phyloP scores from a whole-genome alignment of 2,113 vertebrate genomes.

The Paedocypris sp. region DNA sequence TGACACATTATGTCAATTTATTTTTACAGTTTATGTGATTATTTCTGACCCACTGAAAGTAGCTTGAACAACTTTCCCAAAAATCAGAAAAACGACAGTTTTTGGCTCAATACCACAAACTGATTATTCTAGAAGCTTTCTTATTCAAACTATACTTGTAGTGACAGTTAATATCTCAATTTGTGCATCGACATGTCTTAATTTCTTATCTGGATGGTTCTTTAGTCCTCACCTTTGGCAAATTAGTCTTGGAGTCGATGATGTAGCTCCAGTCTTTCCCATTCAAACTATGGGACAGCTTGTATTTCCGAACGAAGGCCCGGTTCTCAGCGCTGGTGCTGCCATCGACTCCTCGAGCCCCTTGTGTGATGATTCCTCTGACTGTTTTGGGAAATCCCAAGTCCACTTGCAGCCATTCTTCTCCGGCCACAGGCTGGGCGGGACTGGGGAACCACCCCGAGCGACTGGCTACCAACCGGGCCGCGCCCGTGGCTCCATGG shows the following conservation, averaged over 20 bases:
- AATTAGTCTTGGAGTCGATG: slow-evolving; percentile 75
- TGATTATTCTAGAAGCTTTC: no score
- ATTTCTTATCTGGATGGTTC: neutral
- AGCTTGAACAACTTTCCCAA: no score
- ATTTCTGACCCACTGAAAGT: no score
- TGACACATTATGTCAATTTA: no score
- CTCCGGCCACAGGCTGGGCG: slow-evolving; percentile 77
- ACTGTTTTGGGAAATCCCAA: slow-evolving; percentile 76
- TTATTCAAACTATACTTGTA: no score
- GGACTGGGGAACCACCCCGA: slow-evolving; percentile 88
- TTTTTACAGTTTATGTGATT: no score
- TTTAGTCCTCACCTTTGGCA: slow-evolving; percentile 71
- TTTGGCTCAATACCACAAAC: no score
- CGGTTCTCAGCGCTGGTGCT: slow-evolving; percentile 76
- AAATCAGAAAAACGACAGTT: no score
- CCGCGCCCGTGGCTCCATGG: slow-evolving; percentile 80
- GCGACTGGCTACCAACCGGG: slow-evolving; percentile 86
- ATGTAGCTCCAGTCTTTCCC: slow-evolving; percentile 87
- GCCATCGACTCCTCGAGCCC: slow-evolving; percentile 83
- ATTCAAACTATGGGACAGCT: slow-evolving; percentile 83
- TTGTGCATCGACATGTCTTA: no score
- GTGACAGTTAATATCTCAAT: no score
- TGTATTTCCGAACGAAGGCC: slow-evolving; percentile 92
- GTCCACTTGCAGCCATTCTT: slow-evolving; percentile 94
- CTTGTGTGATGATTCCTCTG: slow-evolving; percentile 87